phyloP scores from a whole-genome alignment of 2,888 invertebrate species.

The Phaedon cochleariae region DNA sequence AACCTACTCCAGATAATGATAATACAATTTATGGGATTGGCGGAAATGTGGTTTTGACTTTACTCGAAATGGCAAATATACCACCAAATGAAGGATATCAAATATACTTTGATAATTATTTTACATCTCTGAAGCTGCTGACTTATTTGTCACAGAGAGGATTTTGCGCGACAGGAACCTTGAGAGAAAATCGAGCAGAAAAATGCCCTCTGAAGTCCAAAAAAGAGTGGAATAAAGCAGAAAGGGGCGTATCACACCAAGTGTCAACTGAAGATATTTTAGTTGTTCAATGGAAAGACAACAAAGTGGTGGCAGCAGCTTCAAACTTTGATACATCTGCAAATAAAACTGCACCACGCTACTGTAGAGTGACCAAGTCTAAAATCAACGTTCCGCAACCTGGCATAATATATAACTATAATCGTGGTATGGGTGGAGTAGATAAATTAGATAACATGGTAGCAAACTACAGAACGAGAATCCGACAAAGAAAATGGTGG shows the following conservation, averaged over 20 bases:
- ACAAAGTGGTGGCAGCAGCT: constrained; percentile 13
- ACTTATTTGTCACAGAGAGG: neutral
- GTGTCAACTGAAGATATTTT: constrained; percentile 1
- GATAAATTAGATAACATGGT: neutral
- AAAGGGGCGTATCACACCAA: neutral
- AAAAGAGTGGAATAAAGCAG: neutral
- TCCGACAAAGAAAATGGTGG: constrained; percentile 12
- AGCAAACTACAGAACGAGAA: constrained; percentile 6
- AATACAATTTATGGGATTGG: too few relatives aligned
- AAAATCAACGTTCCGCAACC: constrained; percentile 8
- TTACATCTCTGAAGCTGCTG: neutral
- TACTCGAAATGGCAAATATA: too few relatives aligned
- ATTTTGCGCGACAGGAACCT: neutral
- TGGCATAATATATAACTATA: neutral
- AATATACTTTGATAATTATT: neutral
- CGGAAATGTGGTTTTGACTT: neutral
- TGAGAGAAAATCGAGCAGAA: neutral
- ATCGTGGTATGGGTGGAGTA: constrained; percentile 5
- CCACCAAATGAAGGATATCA: neutral
- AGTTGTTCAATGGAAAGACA: constrained; percentile 7
- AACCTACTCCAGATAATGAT: neutral
- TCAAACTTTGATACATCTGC: constrained; percentile 1
- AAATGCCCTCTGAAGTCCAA: neutral
- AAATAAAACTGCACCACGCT: neutral
- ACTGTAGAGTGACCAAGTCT: neutral